These are phyloP conservation scores for Cyphomyrus discorhynchus DNA, from an alignment of 2,113 vertebrate species.

Conservation along the genomic window DNA sequence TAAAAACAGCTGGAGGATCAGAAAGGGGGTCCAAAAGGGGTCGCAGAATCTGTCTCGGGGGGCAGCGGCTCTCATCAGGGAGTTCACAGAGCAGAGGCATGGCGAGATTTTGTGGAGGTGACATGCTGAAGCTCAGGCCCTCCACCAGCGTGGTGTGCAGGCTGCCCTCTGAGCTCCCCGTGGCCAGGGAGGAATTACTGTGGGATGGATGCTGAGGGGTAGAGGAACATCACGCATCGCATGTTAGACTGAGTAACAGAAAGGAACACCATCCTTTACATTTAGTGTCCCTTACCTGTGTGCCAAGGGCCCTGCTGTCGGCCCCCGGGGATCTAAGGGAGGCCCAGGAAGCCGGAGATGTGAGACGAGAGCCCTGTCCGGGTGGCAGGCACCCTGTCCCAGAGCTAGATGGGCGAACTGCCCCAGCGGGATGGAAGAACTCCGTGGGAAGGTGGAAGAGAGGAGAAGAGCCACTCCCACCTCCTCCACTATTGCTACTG, in stretches of 20 bases:
- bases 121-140: slow-evolving; percentile 82
- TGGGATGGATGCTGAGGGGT: slow-evolving; percentile 62
- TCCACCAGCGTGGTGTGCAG: slow-evolving; percentile 89
- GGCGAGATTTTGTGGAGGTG: slow-evolving; percentile 69
- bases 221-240: not conserved
- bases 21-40: slow-evolving; percentile 43
- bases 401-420: slow-evolving; percentile 55
- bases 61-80: slow-evolving; percentile 36
- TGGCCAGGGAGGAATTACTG: slow-evolving; percentile 84
- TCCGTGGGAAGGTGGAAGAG: slow-evolving; percentile 72
- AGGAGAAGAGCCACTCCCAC: slow-evolving; percentile 40
- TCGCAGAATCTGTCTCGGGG: slow-evolving; percentile 51
- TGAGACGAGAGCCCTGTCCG: slow-evolving; percentile 68
- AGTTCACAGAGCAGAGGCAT: slow-evolving; percentile 50
- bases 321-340: slow-evolving; percentile 75
- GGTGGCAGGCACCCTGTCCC: slow-evolving; percentile 58
- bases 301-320: slow-evolving; percentile 76
- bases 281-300: slow-evolving; percentile 64
- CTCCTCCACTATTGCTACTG: slow-evolving; percentile 37
- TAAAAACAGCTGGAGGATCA: slow-evolving; percentile 53
- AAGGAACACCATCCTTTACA: not conserved
- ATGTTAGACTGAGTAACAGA: not conserved
- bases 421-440: slow-evolving; percentile 78
- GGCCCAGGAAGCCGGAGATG: slow-evolving; percentile 86
- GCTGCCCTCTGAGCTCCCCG: slow-evolving; percentile 80